These are phyloP conservation scores for Megaustenia siamemsis DNA, from an alignment of 2,888 invertebrate species.

Conservation along the genomic window DNA sequence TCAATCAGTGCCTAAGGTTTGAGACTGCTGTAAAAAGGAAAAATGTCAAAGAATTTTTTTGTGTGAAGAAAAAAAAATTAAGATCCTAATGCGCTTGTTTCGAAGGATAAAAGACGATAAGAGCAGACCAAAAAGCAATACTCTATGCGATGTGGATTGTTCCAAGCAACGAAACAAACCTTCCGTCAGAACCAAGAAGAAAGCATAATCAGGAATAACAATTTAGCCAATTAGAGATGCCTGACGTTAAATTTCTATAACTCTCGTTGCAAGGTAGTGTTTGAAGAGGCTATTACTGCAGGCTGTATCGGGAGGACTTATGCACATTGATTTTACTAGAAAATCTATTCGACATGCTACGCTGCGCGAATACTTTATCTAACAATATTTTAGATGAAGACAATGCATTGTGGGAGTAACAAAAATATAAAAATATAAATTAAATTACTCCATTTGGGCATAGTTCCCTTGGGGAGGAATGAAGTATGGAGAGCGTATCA, in stretches of 20 bases:
- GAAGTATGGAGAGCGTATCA: neutral
- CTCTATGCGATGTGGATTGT: neutral
- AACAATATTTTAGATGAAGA: too few relatives aligned
- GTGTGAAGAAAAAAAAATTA: neutral
- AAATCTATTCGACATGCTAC: slow-evolving; percentile 8
- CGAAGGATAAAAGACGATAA: neutral
- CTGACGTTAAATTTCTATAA: slow-evolving; percentile 34
- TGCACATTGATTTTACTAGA: slow-evolving; percentile 19
- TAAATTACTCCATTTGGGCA: slow-evolving; percentile 21
- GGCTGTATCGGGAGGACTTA: neutral
- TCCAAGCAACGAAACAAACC: slow-evolving; percentile 12
- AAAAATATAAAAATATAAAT: slow-evolving; percentile 2
- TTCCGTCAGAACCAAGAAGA: neutral
- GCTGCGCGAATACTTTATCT: slow-evolving; percentile 9
- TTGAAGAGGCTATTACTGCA: slow-evolving; percentile 40
- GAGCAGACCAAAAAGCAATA: slow-evolving; percentile 30
- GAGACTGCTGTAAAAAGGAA: neutral
- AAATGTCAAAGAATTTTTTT: slow-evolving; percentile 16
- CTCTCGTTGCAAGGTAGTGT: slow-evolving; percentile 9
- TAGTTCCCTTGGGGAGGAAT: neutral
- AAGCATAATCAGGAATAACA: slow-evolving; percentile 25
- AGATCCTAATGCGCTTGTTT: neutral
- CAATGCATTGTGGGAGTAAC: neutral
- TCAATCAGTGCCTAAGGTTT: neutral
- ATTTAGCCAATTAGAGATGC: slow-evolving; percentile 41